A percentile compares a stretch with the other conserved stretches of the same genome.
Conservation (phyloP, 1,140 invertebrate genomes). For the Neodiprion pinetum region DNA sequence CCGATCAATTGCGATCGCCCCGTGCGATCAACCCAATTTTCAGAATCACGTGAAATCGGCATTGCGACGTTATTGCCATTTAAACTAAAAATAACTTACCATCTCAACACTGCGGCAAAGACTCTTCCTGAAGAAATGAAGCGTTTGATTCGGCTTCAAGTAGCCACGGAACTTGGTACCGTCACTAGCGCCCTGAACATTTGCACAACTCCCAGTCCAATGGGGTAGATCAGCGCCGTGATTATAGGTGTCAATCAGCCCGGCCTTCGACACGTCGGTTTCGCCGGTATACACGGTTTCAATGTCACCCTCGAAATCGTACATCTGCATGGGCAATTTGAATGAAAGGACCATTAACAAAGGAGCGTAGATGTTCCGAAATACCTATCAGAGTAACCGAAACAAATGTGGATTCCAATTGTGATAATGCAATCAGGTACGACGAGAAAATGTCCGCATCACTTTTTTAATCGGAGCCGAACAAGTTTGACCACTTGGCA, state of each 20-base stretch:
- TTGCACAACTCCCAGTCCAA: constrained; percentile 79
- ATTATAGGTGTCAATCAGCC: constrained; percentile 79
- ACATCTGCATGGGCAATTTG: constrained; percentile 72
- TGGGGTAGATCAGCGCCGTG: constrained; percentile 75
- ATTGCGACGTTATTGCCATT: constrained; percentile 7
- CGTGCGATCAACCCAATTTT: no score
- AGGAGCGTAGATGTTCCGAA: no score
- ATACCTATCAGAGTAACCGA: background rate
- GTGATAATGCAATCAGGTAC: background rate
- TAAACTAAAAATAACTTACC: constrained; percentile 60
- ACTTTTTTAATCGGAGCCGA: background rate
- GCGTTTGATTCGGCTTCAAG: constrained; percentile 70
- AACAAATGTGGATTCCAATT: background rate
- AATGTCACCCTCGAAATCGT: constrained; percentile 81
- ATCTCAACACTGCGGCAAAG: constrained; percentile 78
- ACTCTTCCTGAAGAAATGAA: constrained; percentile 83
- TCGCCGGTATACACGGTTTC: constrained; percentile 82
- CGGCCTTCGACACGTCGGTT: constrained; percentile 66
- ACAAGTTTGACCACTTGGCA: no score
- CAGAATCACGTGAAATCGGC: background rate
- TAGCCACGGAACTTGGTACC: constrained; percentile 83
- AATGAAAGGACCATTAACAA: background rate
- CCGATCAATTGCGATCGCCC: background rate
- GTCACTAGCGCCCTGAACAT: constrained; percentile 81
- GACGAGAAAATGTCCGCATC: constrained; percentile 16